Evolutionary conservation across 2,888 invertebrate genomes (phyloP).

Genomic region (Anagyrus pseudococci): DNA sequence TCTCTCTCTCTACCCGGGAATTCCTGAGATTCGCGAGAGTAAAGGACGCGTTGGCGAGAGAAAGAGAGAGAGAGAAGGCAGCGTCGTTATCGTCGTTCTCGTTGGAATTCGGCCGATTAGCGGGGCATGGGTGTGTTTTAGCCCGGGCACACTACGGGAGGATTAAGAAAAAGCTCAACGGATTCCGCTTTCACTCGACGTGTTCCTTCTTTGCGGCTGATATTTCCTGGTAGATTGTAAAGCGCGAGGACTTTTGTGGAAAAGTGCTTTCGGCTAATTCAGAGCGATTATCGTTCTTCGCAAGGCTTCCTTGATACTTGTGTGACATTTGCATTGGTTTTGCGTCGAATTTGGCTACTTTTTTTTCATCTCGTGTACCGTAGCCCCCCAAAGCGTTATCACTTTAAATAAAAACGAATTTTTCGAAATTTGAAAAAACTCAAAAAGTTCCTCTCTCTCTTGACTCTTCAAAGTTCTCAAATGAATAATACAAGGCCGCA

Average conservation of each 20-base stretch:
- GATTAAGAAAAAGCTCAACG: background rate
- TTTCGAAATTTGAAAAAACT: too few relatives aligned
- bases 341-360: too few relatives aligned
- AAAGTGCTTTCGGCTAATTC: too few relatives aligned
- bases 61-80: too few relatives aligned
- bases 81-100: background rate
- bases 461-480: too few relatives aligned
- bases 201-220: background rate
- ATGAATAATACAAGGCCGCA: too few relatives aligned
- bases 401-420: too few relatives aligned
- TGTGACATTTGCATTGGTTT: too few relatives aligned
- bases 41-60: too few relatives aligned
- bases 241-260: background rate
- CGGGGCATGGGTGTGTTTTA: background rate
- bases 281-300: background rate
- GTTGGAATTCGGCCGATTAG: constrained; percentile 30
- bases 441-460: too few relatives aligned
- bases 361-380: too few relatives aligned
- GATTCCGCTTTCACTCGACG: background rate
- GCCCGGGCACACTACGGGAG: background rate
- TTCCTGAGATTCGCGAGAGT: constrained; percentile 11
- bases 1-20: constrained; percentile 7
- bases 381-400: too few relatives aligned
- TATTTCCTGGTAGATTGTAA: background rate
- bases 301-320: background rate